A percentile compares a stretch with the other conserved stretches of the same genome.
Evolutionary conservation across 2,113 vertebrate species (phyloP).

Genomic region (Micromys minutus): DNA sequence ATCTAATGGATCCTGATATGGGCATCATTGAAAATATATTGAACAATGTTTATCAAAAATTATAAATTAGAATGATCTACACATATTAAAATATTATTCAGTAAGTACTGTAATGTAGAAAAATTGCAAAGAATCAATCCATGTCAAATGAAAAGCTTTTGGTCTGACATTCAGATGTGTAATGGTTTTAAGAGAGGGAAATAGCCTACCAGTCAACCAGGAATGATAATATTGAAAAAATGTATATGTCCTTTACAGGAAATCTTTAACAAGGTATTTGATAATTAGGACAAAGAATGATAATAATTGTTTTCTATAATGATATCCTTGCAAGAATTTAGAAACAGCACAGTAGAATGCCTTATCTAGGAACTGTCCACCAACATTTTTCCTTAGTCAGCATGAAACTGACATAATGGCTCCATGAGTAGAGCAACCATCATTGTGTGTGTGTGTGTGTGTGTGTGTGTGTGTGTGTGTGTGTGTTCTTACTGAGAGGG

Average conservation of each 20-base stretch:
- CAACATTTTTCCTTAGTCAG: not conserved
- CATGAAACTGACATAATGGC: not conserved
- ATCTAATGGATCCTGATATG: not conserved
- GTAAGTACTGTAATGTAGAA: not conserved
- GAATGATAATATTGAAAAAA: not conserved
- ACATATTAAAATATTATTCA: not conserved
- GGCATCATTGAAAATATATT: not conserved
- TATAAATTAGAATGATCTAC: not conserved
- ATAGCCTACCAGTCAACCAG: not conserved
- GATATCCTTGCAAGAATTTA: not conserved
- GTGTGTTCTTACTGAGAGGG: too few relatives aligned
- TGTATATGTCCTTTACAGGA: too few relatives aligned
- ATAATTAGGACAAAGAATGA: not conserved
- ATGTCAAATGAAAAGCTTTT: not conserved
- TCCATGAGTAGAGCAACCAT: not conserved
- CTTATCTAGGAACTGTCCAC: not conserved
- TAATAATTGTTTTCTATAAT: not conserved
- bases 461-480: too few relatives aligned
- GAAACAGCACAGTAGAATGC: not conserved
- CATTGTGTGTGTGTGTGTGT: too few relatives aligned
- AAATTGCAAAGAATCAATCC: not conserved
- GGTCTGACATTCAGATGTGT: not conserved
- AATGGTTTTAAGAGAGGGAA: not conserved
- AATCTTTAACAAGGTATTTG: not conserved
- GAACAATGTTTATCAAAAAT: not conserved